These are phyloP conservation scores for Eumaeus atala DNA, from an alignment of 1,140 invertebrate genomes.

Conservation along the genomic window DNA sequence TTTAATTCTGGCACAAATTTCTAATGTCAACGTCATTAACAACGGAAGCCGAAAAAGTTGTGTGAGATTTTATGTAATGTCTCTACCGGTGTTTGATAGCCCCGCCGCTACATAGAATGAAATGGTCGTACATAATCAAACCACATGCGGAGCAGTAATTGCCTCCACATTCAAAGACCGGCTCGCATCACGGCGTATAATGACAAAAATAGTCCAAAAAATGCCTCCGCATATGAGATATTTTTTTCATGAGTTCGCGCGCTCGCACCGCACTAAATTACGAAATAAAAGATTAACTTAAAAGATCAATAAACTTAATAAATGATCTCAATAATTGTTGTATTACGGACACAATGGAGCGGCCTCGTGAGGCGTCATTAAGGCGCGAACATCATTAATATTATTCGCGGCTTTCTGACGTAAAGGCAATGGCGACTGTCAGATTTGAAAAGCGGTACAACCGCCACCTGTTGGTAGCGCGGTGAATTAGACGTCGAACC, in stretches of 20 bases:
- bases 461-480: constrained; percentile 73
- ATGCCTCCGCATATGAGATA: constrained; percentile 69
- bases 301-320: constrained; percentile 75
- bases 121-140: constrained; percentile 69
- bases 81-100: constrained; percentile 45
- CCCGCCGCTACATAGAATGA: constrained; percentile 65
- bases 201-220: constrained; percentile 75
- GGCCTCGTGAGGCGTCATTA: constrained; percentile 72
- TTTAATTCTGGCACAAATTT: constrained; percentile 56
- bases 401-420: constrained; percentile 71
- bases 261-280: constrained; percentile 72
- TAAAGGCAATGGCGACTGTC: constrained; percentile 71
- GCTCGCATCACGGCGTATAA: constrained; percentile 72
- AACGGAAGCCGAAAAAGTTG: constrained; percentile 67
- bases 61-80: constrained; percentile 63
- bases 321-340: constrained; percentile 75
- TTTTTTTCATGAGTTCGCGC: constrained; percentile 69
- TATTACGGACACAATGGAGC: constrained; percentile 73
- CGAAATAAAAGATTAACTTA: constrained; percentile 75
- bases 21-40: constrained; percentile 63
- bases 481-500: constrained; percentile 68
- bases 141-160: constrained; percentile 73
- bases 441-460: constrained; percentile 66
- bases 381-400: constrained; percentile 74
- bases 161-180: constrained; percentile 70